Base-by-base conservation (phyloP, 1,140 invertebrate species). In the Acromyrmex echinatior region DNA sequence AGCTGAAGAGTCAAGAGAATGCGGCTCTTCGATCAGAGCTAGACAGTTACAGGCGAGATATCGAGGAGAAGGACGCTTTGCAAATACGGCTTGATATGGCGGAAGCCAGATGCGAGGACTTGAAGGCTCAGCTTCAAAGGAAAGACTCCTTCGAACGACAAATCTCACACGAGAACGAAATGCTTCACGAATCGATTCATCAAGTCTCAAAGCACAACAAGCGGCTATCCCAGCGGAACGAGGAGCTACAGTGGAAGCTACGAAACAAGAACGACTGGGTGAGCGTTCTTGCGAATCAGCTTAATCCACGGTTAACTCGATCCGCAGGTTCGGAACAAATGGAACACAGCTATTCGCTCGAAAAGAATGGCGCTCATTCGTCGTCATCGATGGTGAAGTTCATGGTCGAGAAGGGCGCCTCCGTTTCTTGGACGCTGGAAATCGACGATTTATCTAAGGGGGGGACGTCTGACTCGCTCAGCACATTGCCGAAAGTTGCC, bases 161-260 rank as follows among this genome's bases (percentile, higher is more conserved):
- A 78, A 90, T 96, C 9, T 93, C 95, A 0, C 95, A 96, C 21
- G 96, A 98, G 90, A 97, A 98, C 89, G 96, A 97, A 77, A 94
- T 96, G n/a, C 94, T 98, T 12, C 95, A 97, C n/a, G 97, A 98
- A 73, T 96, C 96, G 1, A 96, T 97, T 58, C 97, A 97, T 51
- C 96, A 97, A 35, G 97, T 98, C 92, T 95, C 96, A 0, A 97
- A 97, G 88, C 97, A 98, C 70, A 98, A 98, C 82, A 97, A 98
- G 76, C 95, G 97, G 14, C 93, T 98, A 5, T 96, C 97, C 0
- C 97, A 97, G 91, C 97, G 98, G 90, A 98, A 98, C 92, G 98
- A 99, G 95, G 97, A 98, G 94, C 95, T 99, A 2, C 96, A 97
- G 91, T 99, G 98, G 96, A 97, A 97, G 93, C 96, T 99, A 71